Percentiles rank a stretch among this genome's conserved stretches.
phyloP scores from a whole-genome alignment of 2,797 vertebrate genomes.

The Paedocypris micromegethes region DNA sequence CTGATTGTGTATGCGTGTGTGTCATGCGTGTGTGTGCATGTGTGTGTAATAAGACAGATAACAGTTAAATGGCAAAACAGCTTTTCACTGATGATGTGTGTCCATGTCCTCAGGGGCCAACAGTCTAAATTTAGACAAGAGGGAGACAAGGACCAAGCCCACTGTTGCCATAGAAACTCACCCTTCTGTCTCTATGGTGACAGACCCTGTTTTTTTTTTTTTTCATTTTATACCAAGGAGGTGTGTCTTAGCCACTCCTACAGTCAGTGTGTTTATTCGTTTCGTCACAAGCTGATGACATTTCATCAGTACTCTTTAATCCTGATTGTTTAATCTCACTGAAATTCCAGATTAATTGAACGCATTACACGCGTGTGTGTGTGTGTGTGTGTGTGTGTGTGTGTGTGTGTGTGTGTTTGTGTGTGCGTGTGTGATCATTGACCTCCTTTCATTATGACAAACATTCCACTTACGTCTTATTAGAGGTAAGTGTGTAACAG shows the following conservation, averaged over 20 bases:
- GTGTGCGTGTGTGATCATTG: conserved; percentile 3
- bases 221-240: conserved; percentile 32
- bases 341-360: not conserved
- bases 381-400: too few relatives aligned
- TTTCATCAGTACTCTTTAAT: conserved; percentile 25
- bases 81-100: conserved; percentile 23
- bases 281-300: conserved; percentile 11
- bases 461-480: conserved; percentile 8
- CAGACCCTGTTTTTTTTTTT: conserved; percentile 38
- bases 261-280: conserved; percentile 23
- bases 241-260: conserved; percentile 43
- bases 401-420: too few relatives aligned
- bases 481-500: conserved; percentile 5
- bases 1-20: conserved; percentile 25
- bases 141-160: conserved; percentile 46
- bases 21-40: conserved; percentile 15
- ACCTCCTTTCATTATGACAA: not conserved
- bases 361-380: too few relatives aligned
- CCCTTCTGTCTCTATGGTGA: conserved; percentile 49
- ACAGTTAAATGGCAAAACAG: conserved; percentile 21
- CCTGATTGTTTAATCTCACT: conserved; percentile 30
- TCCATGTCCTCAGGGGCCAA: conserved; percentile 29
- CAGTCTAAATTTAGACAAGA: conserved; percentile 49
- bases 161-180: conserved; percentile 52
- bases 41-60: conserved; percentile 1